Conservation (phyloP, 2,797 vertebrate genomes). For the Pitangus sulphuratus region DNA sequence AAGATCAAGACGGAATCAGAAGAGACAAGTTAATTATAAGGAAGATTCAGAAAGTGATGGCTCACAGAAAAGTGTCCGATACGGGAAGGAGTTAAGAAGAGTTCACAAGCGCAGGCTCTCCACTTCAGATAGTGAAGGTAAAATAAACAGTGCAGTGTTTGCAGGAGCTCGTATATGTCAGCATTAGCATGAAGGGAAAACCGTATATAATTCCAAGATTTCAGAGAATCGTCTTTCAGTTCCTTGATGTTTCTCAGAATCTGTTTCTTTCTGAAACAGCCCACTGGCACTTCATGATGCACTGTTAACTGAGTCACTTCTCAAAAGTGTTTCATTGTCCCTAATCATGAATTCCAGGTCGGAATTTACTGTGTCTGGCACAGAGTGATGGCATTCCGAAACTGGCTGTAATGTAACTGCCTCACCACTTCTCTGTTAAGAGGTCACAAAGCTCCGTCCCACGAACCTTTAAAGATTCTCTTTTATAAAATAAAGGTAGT, state of each 20-base stretch:
- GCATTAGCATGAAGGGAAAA: neutral
- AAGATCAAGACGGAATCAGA: constrained; percentile 89
- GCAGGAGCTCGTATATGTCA: neutral
- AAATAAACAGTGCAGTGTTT: neutral
- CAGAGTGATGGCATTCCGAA: neutral
- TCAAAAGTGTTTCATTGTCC: neutral
- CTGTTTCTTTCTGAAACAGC: neutral
- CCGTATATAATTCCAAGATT: neutral
- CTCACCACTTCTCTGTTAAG: neutral
- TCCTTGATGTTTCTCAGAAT: neutral
- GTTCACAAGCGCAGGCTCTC: constrained; percentile 86
- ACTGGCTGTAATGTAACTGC: neutral
- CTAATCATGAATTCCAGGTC: neutral
- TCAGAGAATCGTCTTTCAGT: neutral
- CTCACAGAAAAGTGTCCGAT: constrained; percentile 81
- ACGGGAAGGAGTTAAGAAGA: constrained; percentile 80
- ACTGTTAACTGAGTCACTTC: neutral
- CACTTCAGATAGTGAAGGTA: constrained; percentile 93
- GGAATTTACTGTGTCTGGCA: neutral
- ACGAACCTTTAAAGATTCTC: neutral
- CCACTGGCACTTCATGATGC: neutral
- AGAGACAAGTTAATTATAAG: constrained; percentile 93
- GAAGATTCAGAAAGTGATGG: constrained; percentile 95
- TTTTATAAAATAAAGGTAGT: neutral
- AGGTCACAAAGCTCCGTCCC: neutral